Evolutionary conservation across 2,888 invertebrate genomes (phyloP).

Genomic region (Syrista parreyssii): DNA sequence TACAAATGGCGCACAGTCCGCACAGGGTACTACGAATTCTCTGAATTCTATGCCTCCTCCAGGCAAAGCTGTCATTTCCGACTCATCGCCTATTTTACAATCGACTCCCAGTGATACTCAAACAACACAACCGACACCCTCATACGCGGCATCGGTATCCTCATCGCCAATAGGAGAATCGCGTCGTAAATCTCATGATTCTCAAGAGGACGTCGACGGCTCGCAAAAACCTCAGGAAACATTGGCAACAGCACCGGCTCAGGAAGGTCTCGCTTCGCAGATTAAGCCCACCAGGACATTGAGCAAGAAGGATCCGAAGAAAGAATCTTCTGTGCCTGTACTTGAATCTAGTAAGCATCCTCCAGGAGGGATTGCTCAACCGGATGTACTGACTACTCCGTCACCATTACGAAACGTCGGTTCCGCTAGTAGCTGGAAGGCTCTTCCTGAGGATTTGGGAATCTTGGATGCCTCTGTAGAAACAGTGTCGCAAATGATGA

Average conservation of each 20-base stretch:
- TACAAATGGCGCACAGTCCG: neutral
- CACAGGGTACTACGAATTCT: neutral
- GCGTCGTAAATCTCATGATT: neutral
- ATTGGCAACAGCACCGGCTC: constrained; percentile 27
- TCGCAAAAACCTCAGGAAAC: neutral
- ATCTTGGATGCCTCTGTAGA: constrained; percentile 33
- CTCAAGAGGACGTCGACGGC: neutral
- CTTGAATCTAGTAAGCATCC: constrained; percentile 46
- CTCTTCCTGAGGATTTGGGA: constrained; percentile 32
- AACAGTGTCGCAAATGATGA: constrained; percentile 25
- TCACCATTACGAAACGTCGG: constrained; percentile 34
- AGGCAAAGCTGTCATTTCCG: neutral
- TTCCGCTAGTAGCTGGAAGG: constrained; percentile 23
- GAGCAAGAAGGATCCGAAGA: constrained; percentile 45
- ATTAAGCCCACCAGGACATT: constrained; percentile 55
- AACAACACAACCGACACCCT: neutral
- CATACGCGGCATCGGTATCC: neutral
- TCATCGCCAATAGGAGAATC: neutral
- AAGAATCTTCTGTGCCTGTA: constrained; percentile 41
- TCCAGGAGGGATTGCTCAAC: constrained; percentile 38
- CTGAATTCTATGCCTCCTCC: neutral
- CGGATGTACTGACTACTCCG: constrained; percentile 41
- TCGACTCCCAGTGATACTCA: neutral
- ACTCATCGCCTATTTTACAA: neutral
- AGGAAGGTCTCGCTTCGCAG: constrained; percentile 54